A percentile compares a stretch with the other conserved stretches of the same genome.
phyloP scores from a whole-genome alignment of 2,888 invertebrate genomes.

The Ochropleura plecta region DNA sequence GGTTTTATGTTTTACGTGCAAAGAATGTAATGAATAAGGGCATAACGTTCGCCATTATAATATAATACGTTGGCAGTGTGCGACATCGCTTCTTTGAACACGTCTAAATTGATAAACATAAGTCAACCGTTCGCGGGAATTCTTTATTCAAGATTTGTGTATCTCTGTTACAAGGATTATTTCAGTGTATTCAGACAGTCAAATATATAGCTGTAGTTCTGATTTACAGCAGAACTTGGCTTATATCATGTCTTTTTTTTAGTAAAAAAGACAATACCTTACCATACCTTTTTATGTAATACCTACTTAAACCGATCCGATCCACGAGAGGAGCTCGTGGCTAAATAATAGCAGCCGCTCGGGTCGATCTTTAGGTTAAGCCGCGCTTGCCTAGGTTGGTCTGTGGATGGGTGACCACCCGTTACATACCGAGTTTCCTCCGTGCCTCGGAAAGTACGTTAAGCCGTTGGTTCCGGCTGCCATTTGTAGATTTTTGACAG shows the following conservation, averaged over 20 bases:
- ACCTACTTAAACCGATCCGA: slow-evolving; percentile 20
- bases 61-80: slow-evolving; percentile 73
- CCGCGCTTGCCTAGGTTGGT: no score
- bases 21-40: slow-evolving; percentile 83
- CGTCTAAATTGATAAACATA: slow-evolving; percentile 77
- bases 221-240: slow-evolving; percentile 22
- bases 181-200: slow-evolving; percentile 30
- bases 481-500: no score
- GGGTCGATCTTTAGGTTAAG: no score
- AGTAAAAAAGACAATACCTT: slow-evolving; percentile 14
- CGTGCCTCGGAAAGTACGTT: no score
- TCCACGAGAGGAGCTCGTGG: no score
- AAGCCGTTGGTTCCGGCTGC: no score
- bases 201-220: slow-evolving; percentile 21
- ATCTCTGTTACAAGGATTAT: slow-evolving; percentile 22
- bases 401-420: no score
- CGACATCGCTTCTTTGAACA: slow-evolving; percentile 67
- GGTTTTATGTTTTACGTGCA: slow-evolving; percentile 87
- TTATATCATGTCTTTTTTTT: slow-evolving; percentile 7
- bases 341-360: no score
- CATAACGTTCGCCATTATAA: slow-evolving; percentile 77
- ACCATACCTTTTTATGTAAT: slow-evolving; percentile 4
- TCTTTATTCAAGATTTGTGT: slow-evolving; percentile 36
- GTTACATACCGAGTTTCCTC: no score
- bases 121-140: slow-evolving; percentile 66